Percentiles rank a stretch among this genome's conserved stretches.
These are phyloP conservation scores for Agrochola lota DNA, from an alignment of 2,888 invertebrate species.

Conservation along the genomic window DNA sequence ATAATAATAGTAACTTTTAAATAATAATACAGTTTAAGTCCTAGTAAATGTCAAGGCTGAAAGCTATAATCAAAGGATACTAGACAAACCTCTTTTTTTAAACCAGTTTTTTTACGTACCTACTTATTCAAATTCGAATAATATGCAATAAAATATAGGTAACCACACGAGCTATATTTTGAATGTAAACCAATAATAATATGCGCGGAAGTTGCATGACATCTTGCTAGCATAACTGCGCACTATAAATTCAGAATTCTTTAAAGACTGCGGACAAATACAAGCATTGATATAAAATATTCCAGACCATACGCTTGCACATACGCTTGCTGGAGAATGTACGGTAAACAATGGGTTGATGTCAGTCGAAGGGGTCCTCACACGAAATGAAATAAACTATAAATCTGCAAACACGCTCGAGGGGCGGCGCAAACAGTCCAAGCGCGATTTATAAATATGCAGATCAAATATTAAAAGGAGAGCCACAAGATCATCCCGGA, in stretches of 20 bases:
- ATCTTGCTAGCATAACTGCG: conserved; percentile 36
- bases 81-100: neutral
- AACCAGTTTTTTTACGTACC: neutral
- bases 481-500: conserved; percentile 81
- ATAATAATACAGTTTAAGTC: neutral
- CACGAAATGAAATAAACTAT: conserved; percentile 80
- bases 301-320: conserved; percentile 54
- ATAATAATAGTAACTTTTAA: neutral
- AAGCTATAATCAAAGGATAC: neutral
- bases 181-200: conserved; percentile 18
- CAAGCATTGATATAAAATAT: conserved; percentile 59
- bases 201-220: conserved; percentile 37
- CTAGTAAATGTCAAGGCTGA: neutral
- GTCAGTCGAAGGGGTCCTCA: conserved; percentile 61
- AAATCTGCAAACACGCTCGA: conserved; percentile 79
- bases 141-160: neutral
- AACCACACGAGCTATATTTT: neutral
- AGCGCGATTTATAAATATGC: conserved; percentile 85
- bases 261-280: conserved; percentile 54
- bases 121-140: conserved; percentile 3
- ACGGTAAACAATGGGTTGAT: conserved; percentile 61
- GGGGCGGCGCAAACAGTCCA: conserved; percentile 73
- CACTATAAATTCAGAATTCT: conserved; percentile 62
- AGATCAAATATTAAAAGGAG: conserved; percentile 87
- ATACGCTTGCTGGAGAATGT: conserved; percentile 56